Conservation (phyloP, 2,113 vertebrate species). For the Sarotherodon lohbergeri region DNA sequence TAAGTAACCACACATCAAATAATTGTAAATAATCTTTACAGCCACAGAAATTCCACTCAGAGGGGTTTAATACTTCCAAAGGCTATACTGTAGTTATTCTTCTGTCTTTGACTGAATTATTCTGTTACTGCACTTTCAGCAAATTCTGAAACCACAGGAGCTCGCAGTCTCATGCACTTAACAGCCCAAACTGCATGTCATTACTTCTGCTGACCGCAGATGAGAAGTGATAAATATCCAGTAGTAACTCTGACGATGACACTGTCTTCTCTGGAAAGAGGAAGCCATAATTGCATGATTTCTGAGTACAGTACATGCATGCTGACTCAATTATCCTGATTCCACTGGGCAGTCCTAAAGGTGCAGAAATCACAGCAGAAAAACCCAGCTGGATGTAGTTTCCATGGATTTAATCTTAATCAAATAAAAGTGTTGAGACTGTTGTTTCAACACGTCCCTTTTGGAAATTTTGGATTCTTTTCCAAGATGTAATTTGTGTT, state of each 20-base stretch:
- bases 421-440: background rate
- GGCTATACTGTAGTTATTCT: background rate
- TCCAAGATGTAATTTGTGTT: background rate
- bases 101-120: background rate
- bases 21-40: background rate
- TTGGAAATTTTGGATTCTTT: background rate
- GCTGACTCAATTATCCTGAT: background rate
- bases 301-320: background rate
- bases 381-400: conserved; percentile 15
- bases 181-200: background rate
- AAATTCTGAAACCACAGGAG: background rate
- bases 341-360: conserved; percentile 35
- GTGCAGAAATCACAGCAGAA: conserved; percentile 46
- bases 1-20: background rate
- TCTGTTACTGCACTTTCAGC: background rate
- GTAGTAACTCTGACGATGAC: background rate
- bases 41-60: background rate
- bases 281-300: conserved; percentile 10
- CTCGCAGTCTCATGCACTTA: background rate
- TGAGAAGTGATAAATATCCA: conserved; percentile 46
- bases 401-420: background rate
- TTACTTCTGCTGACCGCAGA: background rate
- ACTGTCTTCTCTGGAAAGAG: conserved; percentile 36
- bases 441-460: background rate
- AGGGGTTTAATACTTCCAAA: background rate